Base-by-base conservation (phyloP, 2,888 invertebrate genomes). In the Agelastica alni region DNA sequence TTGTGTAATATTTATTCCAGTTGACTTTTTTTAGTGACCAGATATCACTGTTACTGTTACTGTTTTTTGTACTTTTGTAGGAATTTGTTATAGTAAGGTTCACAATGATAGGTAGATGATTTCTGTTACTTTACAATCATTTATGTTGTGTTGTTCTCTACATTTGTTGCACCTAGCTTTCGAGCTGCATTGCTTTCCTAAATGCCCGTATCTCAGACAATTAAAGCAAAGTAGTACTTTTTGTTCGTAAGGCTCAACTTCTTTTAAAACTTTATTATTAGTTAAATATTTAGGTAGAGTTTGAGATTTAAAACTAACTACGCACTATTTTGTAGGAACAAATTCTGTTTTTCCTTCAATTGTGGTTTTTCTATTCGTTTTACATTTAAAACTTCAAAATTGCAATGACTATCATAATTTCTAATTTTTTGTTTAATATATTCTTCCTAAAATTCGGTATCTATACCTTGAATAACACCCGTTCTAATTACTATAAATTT, bases 181-280 rank as follows among this genome's bases (percentile, higher is more conserved):
- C 3, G 31, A 12, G 4, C 30, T 51, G 32, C 41, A 51, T 20
- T 51, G 49, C 17, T 18, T 32, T 9, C 20, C 42, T 6, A 39
- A 10, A 37, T 48, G 48, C 2, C 39, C 48, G 22, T 28, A 48
- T 14, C 48, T n/a, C 3, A 31, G 41, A 42, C 49, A 51, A 16
- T 51, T 51, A 13, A 22, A 42, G 14, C 49, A 51, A 12, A 42
- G 13, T 4, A 51, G 13, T 7, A 22, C 22, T 7, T 22, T 22
- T 22, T 22, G n/a, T n/a, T n/a, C n/a, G n/a, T n/a, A n/a, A n/a
- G n/a, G n/a, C n/a, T n/a, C n/a, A n/a, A n/a, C n/a, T n/a, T n/a
- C n/a, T n/a, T n/a, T n/a, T n/a, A n/a, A n/a, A n/a, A n/a, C n/a
- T n/a, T n/a, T n/a, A n/a, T n/a, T n/a, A n/a, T n/a, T n/a, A n/a